Percentiles rank a stretch among this genome's conserved stretches.
phyloP scores from a whole-genome alignment of 2,888 invertebrate genomes.

The Subacronicta megacephala region DNA sequence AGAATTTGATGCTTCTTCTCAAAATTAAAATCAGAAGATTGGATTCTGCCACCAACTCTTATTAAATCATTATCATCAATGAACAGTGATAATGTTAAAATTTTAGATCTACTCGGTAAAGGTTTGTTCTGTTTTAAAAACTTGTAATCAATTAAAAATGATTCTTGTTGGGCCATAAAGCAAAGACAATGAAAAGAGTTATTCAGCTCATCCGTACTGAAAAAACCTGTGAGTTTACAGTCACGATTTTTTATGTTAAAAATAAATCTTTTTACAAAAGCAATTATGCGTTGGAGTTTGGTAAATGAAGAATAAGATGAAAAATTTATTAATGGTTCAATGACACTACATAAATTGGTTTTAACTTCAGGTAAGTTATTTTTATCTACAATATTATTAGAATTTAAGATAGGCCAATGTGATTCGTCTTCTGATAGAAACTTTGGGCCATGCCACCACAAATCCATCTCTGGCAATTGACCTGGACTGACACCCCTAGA shows the following conservation, averaged over 20 bases:
- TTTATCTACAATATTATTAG: background rate
- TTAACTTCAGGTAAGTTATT: background rate
- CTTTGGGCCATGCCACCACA: constrained; percentile 1
- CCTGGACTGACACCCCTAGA: constrained; percentile 2
- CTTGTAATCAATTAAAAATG: background rate
- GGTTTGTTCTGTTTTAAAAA: background rate
- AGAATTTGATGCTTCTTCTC: constrained; percentile 19
- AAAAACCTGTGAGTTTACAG: background rate
- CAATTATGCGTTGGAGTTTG: constrained; percentile 1
- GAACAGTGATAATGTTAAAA: background rate
- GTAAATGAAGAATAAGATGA: background rate
- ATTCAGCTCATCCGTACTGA: background rate
- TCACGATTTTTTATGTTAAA: background rate
- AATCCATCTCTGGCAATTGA: background rate
- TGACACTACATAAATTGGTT: background rate
- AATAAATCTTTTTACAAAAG: constrained; percentile 3
- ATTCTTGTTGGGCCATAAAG: background rate
- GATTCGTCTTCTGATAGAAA: background rate
- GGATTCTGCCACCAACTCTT: background rate
- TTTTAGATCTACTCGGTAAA: background rate
- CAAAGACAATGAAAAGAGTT: background rate
- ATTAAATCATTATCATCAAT: background rate
- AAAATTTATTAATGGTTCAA: background rate
- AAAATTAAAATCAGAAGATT: background rate
- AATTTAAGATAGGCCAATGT: background rate